Base-by-base conservation (phyloP, 2,888 invertebrate genomes). In the Drosophila peninsularis region DNA sequence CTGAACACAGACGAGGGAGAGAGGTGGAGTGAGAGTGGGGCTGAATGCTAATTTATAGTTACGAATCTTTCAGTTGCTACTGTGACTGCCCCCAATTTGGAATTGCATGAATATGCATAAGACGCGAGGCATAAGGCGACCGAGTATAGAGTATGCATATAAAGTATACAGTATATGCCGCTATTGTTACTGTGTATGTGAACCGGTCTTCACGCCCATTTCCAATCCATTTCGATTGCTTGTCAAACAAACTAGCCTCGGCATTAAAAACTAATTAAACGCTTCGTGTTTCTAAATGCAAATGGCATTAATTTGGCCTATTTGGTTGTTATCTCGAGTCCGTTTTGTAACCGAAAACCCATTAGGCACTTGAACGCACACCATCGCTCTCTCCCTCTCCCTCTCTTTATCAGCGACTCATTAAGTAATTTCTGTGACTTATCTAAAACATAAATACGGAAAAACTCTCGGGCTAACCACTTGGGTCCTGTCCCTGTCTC, bases 251-350 rank as follows among this genome's bases (percentile, higher is more conserved):
- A 84, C 88, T 85, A 85, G 88, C 72, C 68, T 21, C 72, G 61
- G 77, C 85, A 88, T 85, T 85, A 85, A 81, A 85, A 82, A 81
- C 85, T 83, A 85, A 85, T 85, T 88, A 85, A 85, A 83, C 80
- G 79, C 68, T 80, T 70, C 53, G 60, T 67, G 68, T 56, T 53
- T 73, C 60, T 27, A 71, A 73, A 86, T 74, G 83, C 79, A 75
- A 84, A 75, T 70, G 56, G 75, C 84, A 86, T 77, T 82, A 76
- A 86, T 83, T 83, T 83, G 71, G 69, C 66, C 86, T 50, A 77
- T 82, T 86, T 75, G 78, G 82, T 83, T 75, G 78, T 80, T 84
- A 86, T 83, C 87, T 80, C 56, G 75, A 75, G 75, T 75, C 68
- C 82, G 82, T 82, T 81, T 74, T 80, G 87, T 88, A 88, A 88